Evolutionary conservation across 2,888 invertebrate genomes (phyloP).

Genomic region (Amphipyra tragopoginis): DNA sequence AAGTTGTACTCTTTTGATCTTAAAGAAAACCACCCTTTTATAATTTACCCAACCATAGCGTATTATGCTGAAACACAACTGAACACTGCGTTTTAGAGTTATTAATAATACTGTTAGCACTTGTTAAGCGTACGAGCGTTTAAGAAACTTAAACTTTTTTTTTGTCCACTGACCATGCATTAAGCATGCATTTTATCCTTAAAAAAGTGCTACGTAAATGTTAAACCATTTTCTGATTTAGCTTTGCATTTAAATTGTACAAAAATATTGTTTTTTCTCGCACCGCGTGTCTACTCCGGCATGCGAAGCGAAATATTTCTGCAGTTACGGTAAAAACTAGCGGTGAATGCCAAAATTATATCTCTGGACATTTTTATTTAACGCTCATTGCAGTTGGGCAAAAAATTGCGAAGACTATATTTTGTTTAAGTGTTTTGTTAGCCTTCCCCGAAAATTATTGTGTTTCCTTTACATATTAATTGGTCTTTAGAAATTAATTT

Average conservation of each 20-base stretch:
- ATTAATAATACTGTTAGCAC: no score
- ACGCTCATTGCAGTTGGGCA: slow-evolving; percentile 26
- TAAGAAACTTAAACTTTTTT: no score
- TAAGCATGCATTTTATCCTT: slow-evolving; percentile 27
- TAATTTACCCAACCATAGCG: no score
- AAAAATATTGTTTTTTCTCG: slow-evolving; percentile 43
- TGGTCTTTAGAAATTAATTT: no score
- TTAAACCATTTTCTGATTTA: slow-evolving; percentile 47
- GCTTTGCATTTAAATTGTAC: slow-evolving; percentile 52
- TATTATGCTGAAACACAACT: no score
- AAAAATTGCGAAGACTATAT: slow-evolving; percentile 8
- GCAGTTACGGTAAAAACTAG: slow-evolving; percentile 35
- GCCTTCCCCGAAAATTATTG: no score
- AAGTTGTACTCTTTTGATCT: no score
- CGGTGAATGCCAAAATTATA: slow-evolving; percentile 45
- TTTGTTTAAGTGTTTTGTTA: slow-evolving; percentile 15
- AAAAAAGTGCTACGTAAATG: slow-evolving; percentile 42
- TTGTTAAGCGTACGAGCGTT: no score
- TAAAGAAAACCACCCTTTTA: no score
- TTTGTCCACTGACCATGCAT: background rate
- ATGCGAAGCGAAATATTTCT: slow-evolving; percentile 36
- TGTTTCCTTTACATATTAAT: no score
- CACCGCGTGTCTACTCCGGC: slow-evolving; percentile 37
- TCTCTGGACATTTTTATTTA: slow-evolving; percentile 47
- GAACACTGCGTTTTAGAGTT: no score